These are phyloP conservation scores for Anthopleura sola DNA, from an alignment of 64 coral and sea anemone species.

Conservation along the genomic window DNA sequence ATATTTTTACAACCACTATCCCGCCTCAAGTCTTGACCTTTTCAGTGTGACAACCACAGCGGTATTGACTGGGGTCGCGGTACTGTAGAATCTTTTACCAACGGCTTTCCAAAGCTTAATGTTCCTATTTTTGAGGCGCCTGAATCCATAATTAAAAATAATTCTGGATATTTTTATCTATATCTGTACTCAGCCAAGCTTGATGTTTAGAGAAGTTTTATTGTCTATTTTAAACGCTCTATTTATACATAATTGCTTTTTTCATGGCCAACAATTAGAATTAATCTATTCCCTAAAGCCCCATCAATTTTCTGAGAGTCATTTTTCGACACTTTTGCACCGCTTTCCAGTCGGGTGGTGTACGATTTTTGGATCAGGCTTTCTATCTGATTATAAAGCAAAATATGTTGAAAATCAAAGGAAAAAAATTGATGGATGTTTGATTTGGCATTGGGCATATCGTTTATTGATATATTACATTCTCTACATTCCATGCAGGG, in stretches of 20 bases:
- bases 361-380: not conserved
- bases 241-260: conserved; percentile 1
- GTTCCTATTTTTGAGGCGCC: not conserved
- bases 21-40: conserved; percentile 13
- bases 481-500: not conserved
- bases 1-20: not conserved
- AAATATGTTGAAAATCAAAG: not conserved
- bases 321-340: not conserved
- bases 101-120: not conserved
- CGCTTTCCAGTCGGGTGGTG: not conserved
- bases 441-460: not conserved
- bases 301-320: not conserved
- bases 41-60: not conserved
- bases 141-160: not conserved
- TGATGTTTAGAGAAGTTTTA: not conserved
- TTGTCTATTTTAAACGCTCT: conserved; percentile 8
- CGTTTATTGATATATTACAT: conserved; percentile 13
- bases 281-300: not conserved
- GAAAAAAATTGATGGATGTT: conserved; percentile 1
- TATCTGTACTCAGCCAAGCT: not conserved
- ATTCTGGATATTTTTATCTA: not conserved
- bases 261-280: conserved; percentile 11
- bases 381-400: not conserved
- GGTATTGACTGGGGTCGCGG: not conserved
- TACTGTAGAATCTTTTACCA: not conserved